Conservation (phyloP, 2,797 vertebrate genomes). For the Nyctalus aviator region DNA sequence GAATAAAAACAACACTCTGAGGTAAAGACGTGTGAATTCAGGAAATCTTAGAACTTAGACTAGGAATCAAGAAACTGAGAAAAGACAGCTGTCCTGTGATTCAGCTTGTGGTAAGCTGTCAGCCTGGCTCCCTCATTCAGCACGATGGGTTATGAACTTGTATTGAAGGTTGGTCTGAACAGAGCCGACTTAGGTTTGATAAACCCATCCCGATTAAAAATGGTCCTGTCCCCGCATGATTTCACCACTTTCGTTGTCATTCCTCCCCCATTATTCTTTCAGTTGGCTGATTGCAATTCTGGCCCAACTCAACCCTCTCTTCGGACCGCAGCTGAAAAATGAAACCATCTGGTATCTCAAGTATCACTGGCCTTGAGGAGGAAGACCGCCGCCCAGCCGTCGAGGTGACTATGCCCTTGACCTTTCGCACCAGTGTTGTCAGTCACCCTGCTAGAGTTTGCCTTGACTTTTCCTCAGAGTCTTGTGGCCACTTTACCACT, state of each 20-base stretch:
- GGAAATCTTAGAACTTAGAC: background rate
- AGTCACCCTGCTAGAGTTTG: background rate
- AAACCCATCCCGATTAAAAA: background rate
- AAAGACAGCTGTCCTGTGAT: background rate
- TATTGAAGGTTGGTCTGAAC: background rate
- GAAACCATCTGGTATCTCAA: slow-evolving; percentile 95
- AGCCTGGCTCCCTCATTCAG: background rate
- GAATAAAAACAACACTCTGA: background rate
- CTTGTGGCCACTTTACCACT: background rate
- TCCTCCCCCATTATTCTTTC: slow-evolving; percentile 37
- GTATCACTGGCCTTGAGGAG: slow-evolving; percentile 92
- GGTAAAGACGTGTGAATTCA: background rate
- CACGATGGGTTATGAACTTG: background rate
- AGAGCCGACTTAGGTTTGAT: background rate
- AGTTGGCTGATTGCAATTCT: slow-evolving; percentile 99
- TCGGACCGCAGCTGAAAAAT: slow-evolving; percentile 93
- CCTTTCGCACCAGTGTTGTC: background rate
- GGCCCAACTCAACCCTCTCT: slow-evolving; percentile 97
- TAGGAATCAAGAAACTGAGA: background rate
- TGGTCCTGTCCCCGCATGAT: background rate
- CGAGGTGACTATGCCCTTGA: slow-evolving; percentile 84
- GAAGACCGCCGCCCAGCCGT: slow-evolving; percentile 58
- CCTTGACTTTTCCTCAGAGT: background rate
- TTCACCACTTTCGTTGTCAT: background rate
- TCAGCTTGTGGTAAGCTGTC: background rate